Evolutionary conservation across 2,113 vertebrate species (phyloP), one percentile per base, ranked within the genome.

Genomic region (Myrmecobius fasciatus): DNA sequence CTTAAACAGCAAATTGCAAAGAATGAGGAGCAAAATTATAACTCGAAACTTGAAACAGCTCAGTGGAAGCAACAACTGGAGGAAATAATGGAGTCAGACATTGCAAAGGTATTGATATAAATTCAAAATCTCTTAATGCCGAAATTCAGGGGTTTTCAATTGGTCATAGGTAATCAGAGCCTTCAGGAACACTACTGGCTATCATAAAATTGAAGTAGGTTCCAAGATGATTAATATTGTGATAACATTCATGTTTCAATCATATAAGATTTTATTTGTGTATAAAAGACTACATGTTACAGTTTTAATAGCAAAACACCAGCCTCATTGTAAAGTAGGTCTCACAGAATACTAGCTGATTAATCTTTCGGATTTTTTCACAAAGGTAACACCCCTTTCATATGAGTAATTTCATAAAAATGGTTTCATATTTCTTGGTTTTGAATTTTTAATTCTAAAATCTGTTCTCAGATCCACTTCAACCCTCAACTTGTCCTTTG

Each of bases 1-100:
- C 94, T 97, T 26, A 94, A 93, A 91, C 93, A 98, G 92, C 91
- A 97, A 91, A 89, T 89, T 4, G 22, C 83, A 12, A 95, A 93
- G 92, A 75, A 60, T 2, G 17, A 91, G 89, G 46, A 92, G 25
- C 96, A 94, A 89, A 94, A 94, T 25, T 28, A 0, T 43, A 52
- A 92, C 89, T 94, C 96, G 54, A 89, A 53, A 52, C 54, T 92
- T 6, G 43, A 97, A 56, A 52, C 6, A 52, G 52, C 75, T 89
- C 1, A 51, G 83, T 92, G 95, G 94, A 92, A 95, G 52, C 93
- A 96, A 36, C 91, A 91, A n/a, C n/a, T 91, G 0, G 90, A 96
- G 52, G 91, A 47, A 83, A 52, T 52, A 2, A 54, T 56, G 90
- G 83, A 95, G 89, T 89, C 96, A 53, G 90, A 91, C 52, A 1